These are phyloP conservation scores for Scelioninae gen. 1 DNA, from an alignment of 2,888 invertebrate genomes.

Conservation along the genomic window DNA sequence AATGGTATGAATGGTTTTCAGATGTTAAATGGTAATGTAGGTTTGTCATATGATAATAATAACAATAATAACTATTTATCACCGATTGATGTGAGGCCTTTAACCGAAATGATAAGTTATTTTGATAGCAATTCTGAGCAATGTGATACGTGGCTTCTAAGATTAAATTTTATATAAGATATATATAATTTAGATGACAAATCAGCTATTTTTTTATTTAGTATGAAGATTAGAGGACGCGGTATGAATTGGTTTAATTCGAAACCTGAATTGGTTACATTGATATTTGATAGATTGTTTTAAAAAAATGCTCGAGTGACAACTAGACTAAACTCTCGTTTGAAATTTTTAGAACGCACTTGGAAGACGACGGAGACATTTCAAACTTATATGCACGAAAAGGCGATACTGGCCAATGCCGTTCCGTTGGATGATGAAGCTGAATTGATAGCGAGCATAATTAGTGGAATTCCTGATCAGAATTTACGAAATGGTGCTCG, in stretches of 20 bases:
- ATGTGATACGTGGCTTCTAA: constrained; percentile 19
- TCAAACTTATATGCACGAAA: constrained; percentile 22
- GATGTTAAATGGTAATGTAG: background rate
- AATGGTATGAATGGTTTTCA: no score
- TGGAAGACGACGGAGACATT: constrained; percentile 28
- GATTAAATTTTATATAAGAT: constrained; percentile 18
- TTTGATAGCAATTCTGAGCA: constrained; percentile 11
- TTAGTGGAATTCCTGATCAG: no score
- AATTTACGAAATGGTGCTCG: no score
- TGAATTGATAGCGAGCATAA: no score
- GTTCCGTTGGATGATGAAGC: no score
- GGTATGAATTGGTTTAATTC: constrained; percentile 28
- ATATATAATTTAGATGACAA: constrained; percentile 14
- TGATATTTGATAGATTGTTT: constrained; percentile 5
- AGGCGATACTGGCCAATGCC: constrained; percentile 37
- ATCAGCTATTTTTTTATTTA: constrained; percentile 21
- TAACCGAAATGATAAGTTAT: constrained; percentile 19
- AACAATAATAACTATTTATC: background rate
- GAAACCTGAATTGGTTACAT: constrained; percentile 19
- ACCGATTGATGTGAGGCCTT: background rate
- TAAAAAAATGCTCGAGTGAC: constrained; percentile 10
- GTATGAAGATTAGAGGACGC: constrained; percentile 8
- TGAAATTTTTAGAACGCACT: constrained; percentile 18
- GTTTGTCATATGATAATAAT: background rate
- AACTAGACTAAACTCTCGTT: constrained; percentile 2